phyloP scores from a whole-genome alignment of 92 coral and sea anemone species.

The Umimayanthus kanabou region DNA sequence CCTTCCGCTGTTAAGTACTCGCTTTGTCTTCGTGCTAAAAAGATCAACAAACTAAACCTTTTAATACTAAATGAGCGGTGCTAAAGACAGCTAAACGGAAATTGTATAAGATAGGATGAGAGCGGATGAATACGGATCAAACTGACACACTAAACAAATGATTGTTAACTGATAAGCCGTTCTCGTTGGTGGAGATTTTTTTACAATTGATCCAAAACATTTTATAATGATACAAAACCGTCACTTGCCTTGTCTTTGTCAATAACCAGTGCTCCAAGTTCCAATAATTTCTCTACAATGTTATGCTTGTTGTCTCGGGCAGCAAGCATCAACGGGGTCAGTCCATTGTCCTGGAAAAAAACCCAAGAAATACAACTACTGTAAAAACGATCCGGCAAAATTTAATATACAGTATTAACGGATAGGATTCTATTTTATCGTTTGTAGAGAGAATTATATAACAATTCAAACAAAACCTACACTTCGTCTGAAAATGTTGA shows the following conservation, averaged over 20 bases:
- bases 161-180: not conserved
- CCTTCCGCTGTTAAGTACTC: conserved; percentile 8
- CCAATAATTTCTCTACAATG: conserved; percentile 90
- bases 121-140: not conserved
- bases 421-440: not conserved
- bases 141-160: not conserved
- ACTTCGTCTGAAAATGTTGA: not conserved
- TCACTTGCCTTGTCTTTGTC: conserved; percentile 79
- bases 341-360: conserved; percentile 82
- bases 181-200: not conserved
- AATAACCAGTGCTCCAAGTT: conserved; percentile 82
- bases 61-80: not conserved
- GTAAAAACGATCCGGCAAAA: not conserved
- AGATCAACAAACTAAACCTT: conserved; percentile 12
- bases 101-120: not conserved
- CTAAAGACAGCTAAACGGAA: conserved; percentile 7
- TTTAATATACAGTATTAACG: not conserved
- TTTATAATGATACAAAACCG: not conserved
- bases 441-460: not conserved
- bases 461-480: not conserved
- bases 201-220: not conserved
- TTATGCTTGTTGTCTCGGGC: conserved; percentile 89
- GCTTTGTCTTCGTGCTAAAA: conserved; percentile 20
- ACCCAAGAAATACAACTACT: not conserved
- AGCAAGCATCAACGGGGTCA: conserved; percentile 98